Conservation (phyloP, 1,140 invertebrate genomes). For the Anthonomus grandis region DNA sequence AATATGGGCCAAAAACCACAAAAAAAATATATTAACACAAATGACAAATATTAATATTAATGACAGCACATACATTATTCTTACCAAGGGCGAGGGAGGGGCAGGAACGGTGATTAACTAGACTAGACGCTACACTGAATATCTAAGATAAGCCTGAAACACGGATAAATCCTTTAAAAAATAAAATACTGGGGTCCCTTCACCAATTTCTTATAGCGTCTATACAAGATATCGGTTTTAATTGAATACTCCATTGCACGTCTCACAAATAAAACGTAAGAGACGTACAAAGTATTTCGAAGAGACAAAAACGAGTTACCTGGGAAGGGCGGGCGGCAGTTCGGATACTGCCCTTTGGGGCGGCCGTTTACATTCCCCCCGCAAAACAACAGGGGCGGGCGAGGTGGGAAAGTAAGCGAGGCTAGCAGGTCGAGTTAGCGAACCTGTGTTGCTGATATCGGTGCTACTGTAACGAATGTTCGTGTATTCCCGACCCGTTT, state of each 20-base stretch:
- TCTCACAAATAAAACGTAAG: too few relatives aligned
- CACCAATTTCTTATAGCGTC: too few relatives aligned
- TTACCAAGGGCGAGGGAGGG: too few relatives aligned
- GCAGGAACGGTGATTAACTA: too few relatives aligned
- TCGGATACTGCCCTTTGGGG: constrained; percentile 39
- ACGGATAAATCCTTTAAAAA: constrained; percentile 26
- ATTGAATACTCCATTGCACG: too few relatives aligned
- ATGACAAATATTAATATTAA: too few relatives aligned
- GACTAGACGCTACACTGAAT: constrained; percentile 35
- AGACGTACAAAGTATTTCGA: too few relatives aligned
- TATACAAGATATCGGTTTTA: too few relatives aligned
- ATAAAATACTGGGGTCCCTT: too few relatives aligned
- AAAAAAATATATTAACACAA: too few relatives aligned
- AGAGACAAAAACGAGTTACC: constrained; percentile 32
- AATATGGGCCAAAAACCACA: too few relatives aligned
- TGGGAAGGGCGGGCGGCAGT: constrained; percentile 40
- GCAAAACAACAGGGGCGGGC: constrained; percentile 30
- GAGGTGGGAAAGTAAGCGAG: constrained; percentile 19
- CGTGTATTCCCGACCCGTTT: constrained; percentile 84
- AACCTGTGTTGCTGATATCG: constrained; percentile 28
- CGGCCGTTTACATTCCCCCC: constrained; percentile 39
- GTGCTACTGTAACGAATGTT: constrained; percentile 70
- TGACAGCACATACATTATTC: too few relatives aligned
- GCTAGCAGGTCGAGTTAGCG: constrained; percentile 27
- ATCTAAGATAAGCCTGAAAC: constrained; percentile 37